Evolutionary conservation across 2,113 vertebrate species (phyloP).

Genomic region (Thalassarche chlororhynchos): DNA sequence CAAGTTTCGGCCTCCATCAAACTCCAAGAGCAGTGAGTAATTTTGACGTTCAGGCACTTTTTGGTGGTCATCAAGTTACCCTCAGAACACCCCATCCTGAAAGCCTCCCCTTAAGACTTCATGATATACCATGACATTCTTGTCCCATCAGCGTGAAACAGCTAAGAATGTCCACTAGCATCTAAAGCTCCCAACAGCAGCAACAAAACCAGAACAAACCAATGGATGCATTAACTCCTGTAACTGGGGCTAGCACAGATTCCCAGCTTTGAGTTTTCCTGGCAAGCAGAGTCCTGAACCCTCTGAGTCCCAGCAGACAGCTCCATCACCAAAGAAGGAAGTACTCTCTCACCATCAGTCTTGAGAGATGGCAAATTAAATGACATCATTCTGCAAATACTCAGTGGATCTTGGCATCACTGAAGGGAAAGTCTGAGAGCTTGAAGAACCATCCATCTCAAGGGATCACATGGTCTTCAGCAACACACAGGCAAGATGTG

Average conservation of each 20-base stretch:
- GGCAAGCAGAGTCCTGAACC: background rate
- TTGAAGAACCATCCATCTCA: background rate
- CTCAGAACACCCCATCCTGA: background rate
- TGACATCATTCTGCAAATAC: conserved; percentile 17
- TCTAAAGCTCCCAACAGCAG: background rate
- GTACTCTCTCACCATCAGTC: background rate
- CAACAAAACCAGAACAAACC: background rate
- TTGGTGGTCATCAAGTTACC: background rate
- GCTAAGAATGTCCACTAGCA: background rate
- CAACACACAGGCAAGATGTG: background rate
- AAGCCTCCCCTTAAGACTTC: background rate
- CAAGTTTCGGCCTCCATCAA: background rate
- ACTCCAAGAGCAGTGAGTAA: background rate
- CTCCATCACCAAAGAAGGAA: conserved; percentile 30
- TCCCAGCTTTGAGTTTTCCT: background rate
- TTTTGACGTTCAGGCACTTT: background rate
- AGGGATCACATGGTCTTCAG: background rate
- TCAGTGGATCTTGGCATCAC: conserved; percentile 16
- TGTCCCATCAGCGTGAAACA: background rate
- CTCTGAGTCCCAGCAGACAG: background rate
- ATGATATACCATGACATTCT: background rate
- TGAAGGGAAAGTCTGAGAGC: conserved; percentile 17
- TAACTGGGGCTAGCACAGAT: background rate
- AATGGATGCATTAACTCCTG: background rate
- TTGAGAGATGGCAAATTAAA: background rate